Conservation (phyloP, 2,113 vertebrate genomes). For the Uria lomvia region DNA sequence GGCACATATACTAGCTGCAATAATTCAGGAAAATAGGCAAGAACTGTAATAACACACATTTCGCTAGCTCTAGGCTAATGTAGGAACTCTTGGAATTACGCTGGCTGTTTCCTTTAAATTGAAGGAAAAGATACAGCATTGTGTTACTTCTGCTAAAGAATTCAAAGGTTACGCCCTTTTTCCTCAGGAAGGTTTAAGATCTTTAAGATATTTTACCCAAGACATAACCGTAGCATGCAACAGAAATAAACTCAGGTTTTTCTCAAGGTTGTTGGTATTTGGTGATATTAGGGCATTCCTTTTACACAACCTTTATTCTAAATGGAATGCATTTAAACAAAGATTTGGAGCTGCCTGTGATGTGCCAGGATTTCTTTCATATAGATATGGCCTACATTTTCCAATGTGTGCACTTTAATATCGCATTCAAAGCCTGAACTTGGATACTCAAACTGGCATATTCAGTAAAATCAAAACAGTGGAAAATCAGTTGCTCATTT, state of each 20-base stretch:
- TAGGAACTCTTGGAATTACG: not conserved
- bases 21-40: not conserved
- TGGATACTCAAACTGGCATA: not conserved
- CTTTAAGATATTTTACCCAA: not conserved
- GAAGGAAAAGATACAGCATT: not conserved
- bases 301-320: not conserved
- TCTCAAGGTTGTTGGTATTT: not conserved
- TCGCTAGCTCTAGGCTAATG: not conserved
- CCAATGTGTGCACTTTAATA: not conserved
- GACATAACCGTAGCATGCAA: not conserved
- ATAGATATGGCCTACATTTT: not conserved
- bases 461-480: not conserved
- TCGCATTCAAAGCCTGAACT: not conserved
- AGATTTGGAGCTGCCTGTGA: not conserved
- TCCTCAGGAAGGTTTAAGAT: not conserved
- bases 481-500: not conserved
- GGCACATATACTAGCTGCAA: fast-evolving
- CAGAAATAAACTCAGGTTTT: not conserved
- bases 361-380: not conserved
- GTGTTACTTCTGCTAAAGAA: not conserved
- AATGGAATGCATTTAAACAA: not conserved
- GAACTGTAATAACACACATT: not conserved
- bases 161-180: not conserved
- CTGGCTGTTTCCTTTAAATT: not conserved
- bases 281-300: not conserved